Percentiles rank a stretch among this genome's conserved stretches.
phyloP scores from a whole-genome alignment of 2,888 invertebrate genomes.

The Invenusta paracnida region DNA sequence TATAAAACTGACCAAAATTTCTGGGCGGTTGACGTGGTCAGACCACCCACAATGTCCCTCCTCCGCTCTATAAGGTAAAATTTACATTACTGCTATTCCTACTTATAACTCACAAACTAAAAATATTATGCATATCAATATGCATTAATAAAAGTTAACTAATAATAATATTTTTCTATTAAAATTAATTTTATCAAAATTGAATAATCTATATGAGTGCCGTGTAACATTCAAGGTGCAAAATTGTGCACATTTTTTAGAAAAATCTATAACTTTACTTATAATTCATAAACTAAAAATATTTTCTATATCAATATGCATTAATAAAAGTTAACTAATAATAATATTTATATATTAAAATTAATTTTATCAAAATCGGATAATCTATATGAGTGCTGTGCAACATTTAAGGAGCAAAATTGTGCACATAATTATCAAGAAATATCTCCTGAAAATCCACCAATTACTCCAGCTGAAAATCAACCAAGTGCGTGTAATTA shows the following conservation, averaged over 20 bases:
- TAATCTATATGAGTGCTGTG: too few relatives aligned
- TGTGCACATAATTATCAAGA: too few relatives aligned
- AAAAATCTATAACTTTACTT: neutral
- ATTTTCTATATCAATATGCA: too few relatives aligned
- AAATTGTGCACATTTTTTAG: neutral
- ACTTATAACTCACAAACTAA: neutral
- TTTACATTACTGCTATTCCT: neutral
- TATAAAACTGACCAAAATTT: neutral
- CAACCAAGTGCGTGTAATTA: too few relatives aligned
- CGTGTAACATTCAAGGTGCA: neutral
- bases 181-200: neutral
- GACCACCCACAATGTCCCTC: neutral
- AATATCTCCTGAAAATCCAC: too few relatives aligned
- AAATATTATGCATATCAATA: neutral
- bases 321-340: too few relatives aligned
- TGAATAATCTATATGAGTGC: neutral
- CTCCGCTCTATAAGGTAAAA: neutral
- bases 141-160: neutral
- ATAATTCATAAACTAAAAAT: neutral
- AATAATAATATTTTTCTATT: neutral
- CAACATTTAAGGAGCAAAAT: too few relatives aligned
- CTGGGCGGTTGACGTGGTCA: neutral
- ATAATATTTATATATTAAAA: too few relatives aligned
- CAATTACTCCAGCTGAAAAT: too few relatives aligned
- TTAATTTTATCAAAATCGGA: too few relatives aligned